Evolutionary conservation across 1,140 invertebrate species (phyloP), one percentile per base, ranked within the genome.

Genomic region (Aphelenchoides avenae): DNA sequence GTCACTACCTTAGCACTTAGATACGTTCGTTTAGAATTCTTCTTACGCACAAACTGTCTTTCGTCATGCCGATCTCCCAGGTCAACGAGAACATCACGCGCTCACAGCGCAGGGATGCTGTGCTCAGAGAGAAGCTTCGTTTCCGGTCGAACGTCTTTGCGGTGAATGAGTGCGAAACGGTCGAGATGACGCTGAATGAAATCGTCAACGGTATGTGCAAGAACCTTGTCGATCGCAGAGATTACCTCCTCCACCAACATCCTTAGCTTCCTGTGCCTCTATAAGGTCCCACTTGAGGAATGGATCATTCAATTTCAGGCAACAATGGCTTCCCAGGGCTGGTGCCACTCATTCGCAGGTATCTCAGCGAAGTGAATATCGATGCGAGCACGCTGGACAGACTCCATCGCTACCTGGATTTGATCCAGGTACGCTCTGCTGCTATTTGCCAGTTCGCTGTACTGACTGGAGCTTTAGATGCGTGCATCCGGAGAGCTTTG

Each of bases 31-130:
- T 91, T 0, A 81, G 95, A 60, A 91, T 95, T 34, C 96, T 99
- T 68, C 81, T 99, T 20, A 91, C 92, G 13, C 98, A 93, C 79
- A 86, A 91, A 66, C 82, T 98, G 9, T 93, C 95, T 80, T 88
- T 99, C 70, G 82, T 99, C 1, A 91, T 97, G 78, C 94, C 94
- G 6, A 95, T 99, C 58, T 96, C 91, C 65, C 94, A 93, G 83
- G 89, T 97, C 37, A 93, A 96, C 78, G 91, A 96, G 80, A 99
- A 99, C 79, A 94, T 99, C 91, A 84, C 87, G 68, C 86, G 85
- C 44, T 91, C 91, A 7, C 91, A 96, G 80, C 87, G 87, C 77
- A 83, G 86, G 44, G 87, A 94, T 79, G 92, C 94, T 18, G 85
- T 89, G 22, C 80, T 82, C 40, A 81, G 82, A 36, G 83, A 89